Conservation (phyloP, 2,888 invertebrate genomes). For the Drosophila diplacantha region DNA sequence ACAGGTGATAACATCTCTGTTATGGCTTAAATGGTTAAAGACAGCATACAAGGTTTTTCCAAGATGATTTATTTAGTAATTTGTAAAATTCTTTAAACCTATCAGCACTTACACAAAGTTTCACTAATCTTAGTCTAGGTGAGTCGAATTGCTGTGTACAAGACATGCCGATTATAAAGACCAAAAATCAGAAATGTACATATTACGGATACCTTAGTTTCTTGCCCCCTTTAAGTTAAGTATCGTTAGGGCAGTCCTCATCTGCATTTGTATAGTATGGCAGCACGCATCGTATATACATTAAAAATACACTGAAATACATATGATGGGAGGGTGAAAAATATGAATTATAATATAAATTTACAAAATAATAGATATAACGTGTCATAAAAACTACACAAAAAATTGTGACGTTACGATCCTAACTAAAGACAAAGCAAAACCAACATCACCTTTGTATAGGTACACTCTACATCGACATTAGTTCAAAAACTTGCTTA, state of each 20-base stretch:
- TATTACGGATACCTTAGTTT: background rate
- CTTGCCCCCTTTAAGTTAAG: background rate
- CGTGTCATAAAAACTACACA: background rate
- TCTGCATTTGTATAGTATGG: slow-evolving; percentile 1
- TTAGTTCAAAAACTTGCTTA: slow-evolving; percentile 5
- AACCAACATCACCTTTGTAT: slow-evolving; percentile 8
- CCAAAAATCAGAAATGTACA: background rate
- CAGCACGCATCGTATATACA: background rate
- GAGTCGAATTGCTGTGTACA: slow-evolving; percentile 7
- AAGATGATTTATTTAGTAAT: slow-evolving; percentile 32
- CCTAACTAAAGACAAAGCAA: background rate
- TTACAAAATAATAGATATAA: background rate
- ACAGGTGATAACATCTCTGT: background rate
- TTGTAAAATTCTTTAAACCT: slow-evolving; percentile 30
- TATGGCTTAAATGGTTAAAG: background rate
- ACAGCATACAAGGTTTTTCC: slow-evolving; percentile 1
- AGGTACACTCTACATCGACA: slow-evolving; percentile 40
- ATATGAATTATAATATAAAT: too few species aligned
- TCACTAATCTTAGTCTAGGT: slow-evolving; percentile 48
- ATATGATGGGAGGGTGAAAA: background rate
- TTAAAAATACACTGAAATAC: background rate
- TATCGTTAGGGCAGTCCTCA: background rate
- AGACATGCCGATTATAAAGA: background rate
- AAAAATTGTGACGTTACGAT: background rate
- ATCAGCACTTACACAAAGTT: slow-evolving; percentile 40